phyloP scores from a whole-genome alignment of 2,888 invertebrate genomes.

The Rotaria sp. region DNA sequence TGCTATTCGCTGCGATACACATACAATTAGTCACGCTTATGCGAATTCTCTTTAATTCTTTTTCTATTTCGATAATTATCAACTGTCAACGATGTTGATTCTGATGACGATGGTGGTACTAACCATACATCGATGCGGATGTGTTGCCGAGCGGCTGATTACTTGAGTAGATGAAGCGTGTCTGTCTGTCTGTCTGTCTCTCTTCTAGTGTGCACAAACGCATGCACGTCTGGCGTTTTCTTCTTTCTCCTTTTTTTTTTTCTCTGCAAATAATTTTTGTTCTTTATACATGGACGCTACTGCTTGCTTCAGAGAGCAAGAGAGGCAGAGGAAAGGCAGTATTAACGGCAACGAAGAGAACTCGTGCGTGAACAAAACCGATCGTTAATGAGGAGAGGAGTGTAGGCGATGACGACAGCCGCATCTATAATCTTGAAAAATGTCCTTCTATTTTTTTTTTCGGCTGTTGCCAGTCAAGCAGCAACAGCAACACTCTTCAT shows the following conservation, averaged over 20 bases:
- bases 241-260: background rate
- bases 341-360: slow-evolving; percentile 24
- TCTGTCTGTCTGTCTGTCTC: slow-evolving; percentile 5
- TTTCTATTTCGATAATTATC: background rate
- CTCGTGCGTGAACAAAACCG: slow-evolving; percentile 30
- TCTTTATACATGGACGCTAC: background rate
- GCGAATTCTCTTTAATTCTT: background rate
- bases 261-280: background rate
- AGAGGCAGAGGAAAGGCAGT: background rate
- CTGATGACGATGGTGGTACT: background rate
- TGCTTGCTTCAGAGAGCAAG: background rate
- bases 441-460: slow-evolving; percentile 24
- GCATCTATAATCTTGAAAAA: slow-evolving; percentile 24
- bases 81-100: background rate
- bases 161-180: slow-evolving; percentile 18
- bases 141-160: background rate
- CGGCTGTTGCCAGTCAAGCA: slow-evolving; percentile 9
- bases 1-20: background rate
- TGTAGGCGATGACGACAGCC: slow-evolving; percentile 12
- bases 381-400: slow-evolving; percentile 26
- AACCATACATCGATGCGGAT: background rate
- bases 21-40: background rate
- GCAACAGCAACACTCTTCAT: background rate
- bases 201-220: background rate
- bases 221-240: background rate